phyloP scores from a whole-genome alignment of 2,888 invertebrate species.

The Limnephilus marmoratus region DNA sequence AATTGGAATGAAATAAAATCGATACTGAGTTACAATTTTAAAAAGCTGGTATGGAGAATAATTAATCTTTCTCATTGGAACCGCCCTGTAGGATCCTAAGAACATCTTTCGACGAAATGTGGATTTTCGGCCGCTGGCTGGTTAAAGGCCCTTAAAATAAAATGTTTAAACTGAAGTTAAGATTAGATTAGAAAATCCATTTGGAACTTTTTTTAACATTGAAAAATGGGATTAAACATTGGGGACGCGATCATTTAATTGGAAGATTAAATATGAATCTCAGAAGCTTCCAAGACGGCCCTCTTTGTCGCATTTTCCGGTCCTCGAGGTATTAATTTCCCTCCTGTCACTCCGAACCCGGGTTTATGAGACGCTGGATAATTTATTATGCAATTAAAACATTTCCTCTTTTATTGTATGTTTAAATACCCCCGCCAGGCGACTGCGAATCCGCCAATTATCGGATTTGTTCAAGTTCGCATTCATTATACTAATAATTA shows the following conservation, averaged over 20 bases:
- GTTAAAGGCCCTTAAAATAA: no score
- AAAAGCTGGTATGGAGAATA: no score
- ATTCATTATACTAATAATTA: slow-evolving; percentile 55
- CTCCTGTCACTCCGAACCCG: slow-evolving; percentile 14
- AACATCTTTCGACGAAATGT: no score
- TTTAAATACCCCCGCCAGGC: not conserved
- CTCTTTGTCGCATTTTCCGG: slow-evolving; percentile 19
- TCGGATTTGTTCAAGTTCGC: slow-evolving; percentile 36
- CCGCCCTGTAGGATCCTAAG: no score
- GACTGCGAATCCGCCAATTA: slow-evolving; percentile 5
- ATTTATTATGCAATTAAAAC: slow-evolving; percentile 38
- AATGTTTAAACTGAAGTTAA: not conserved
- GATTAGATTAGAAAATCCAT: not conserved
- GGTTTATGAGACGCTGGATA: slow-evolving; percentile 28
- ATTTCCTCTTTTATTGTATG: slow-evolving; percentile 28
- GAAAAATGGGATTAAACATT: not conserved
- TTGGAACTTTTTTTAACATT: not conserved
- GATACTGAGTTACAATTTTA: no score
- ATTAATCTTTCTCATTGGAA: no score
- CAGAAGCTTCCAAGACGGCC: not conserved
- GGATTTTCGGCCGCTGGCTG: no score
- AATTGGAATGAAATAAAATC: no score
- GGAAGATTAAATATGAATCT: not conserved
- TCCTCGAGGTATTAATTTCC: slow-evolving; percentile 22
- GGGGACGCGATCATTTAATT: not conserved